Percentiles rank a stretch among this genome's conserved stretches.
Conservation (phyloP, 2,797 vertebrate species). For the Takifugu ocellatus region DNA sequence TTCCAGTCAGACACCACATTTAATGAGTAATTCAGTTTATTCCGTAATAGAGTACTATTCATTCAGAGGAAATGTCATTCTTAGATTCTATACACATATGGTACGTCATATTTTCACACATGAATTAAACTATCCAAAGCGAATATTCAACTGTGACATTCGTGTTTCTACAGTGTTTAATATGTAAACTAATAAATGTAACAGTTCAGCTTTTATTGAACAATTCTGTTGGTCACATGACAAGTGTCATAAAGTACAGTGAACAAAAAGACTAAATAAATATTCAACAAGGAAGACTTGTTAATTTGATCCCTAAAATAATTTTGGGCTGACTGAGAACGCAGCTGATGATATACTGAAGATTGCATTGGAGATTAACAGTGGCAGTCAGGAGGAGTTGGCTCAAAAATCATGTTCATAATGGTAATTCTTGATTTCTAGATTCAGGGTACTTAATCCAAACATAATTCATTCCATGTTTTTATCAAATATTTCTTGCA, state of each 20-base stretch:
- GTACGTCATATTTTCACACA: constrained; percentile 30
- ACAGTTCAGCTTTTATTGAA: too few species aligned
- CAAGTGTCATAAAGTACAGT: constrained; percentile 8
- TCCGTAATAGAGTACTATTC: constrained; percentile 38
- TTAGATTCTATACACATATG: constrained; percentile 36
- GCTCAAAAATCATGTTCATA: too few species aligned
- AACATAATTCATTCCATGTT: too few species aligned
- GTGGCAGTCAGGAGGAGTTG: too few species aligned
- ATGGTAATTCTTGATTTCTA: too few species aligned
- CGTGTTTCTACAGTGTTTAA: background rate
- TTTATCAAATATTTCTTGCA: too few species aligned
- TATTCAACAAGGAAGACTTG: constrained; percentile 50
- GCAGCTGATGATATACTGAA: too few species aligned
- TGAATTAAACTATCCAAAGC: constrained; percentile 16
- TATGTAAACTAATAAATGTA: constrained; percentile 2
- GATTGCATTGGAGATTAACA: too few species aligned
- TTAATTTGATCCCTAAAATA: constrained; percentile 1
- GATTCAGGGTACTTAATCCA: too few species aligned
- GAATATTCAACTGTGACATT: constrained; percentile 6
- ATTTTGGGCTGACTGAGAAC: too few species aligned
- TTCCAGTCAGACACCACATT: constrained; percentile 7
- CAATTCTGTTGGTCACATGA: too few species aligned
- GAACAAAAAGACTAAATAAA: constrained; percentile 12
- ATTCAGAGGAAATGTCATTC: constrained; percentile 32
- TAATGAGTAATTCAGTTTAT: constrained; percentile 57